Base-by-base conservation (phyloP, 2,888 invertebrate species). In the Frankliniella fusca region DNA sequence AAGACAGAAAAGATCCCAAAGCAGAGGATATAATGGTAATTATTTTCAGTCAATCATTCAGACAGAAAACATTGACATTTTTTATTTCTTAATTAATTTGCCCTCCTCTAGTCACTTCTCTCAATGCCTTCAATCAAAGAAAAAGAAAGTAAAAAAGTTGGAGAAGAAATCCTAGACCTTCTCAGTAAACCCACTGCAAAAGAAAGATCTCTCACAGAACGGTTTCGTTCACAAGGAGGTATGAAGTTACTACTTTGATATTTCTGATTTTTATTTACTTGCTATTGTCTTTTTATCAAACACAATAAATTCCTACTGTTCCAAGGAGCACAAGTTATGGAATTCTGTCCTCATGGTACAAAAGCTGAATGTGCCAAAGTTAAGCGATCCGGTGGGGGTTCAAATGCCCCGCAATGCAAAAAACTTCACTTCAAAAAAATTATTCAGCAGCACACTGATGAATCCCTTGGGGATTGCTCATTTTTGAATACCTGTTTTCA, bases 401-500 rank as follows among this genome's bases (percentile, higher is more conserved):
- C 83, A 81, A 82, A 86, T 76, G 81, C 85, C 84, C 84, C 85
- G 81, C 85, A 82, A 54, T 99, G 98, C 89, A 94, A 93, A 85
- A 97, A 97, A 86, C 90, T 99, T 80, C 98, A 99, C 89, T 99
- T 99, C 87, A 95, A 95, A 87, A 98, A 98, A 90, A 98, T 99
- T 84, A 97, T 98, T 84, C 97, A 96, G 88, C 91, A 93, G 82
- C 98, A 98, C 87, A 99, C 98, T 0, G 98, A 98, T 87, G 97
- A 97, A 88, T 92, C 95, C 0, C 90, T 98, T 1, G 98, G 99
- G 0, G 99, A 99, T 88, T 99, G 98, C 87, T 98, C 98, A 27
- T 99, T 99, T 88, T 90, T 99, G 3, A 99, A 99, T 88, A 99
- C 98, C 0, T 99, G 98, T 88, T 99, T 99, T 87, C 98, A 99